These are phyloP conservation scores for Lasioglossum marginatum DNA, from an alignment of 2,888 invertebrate genomes.

Conservation along the genomic window DNA sequence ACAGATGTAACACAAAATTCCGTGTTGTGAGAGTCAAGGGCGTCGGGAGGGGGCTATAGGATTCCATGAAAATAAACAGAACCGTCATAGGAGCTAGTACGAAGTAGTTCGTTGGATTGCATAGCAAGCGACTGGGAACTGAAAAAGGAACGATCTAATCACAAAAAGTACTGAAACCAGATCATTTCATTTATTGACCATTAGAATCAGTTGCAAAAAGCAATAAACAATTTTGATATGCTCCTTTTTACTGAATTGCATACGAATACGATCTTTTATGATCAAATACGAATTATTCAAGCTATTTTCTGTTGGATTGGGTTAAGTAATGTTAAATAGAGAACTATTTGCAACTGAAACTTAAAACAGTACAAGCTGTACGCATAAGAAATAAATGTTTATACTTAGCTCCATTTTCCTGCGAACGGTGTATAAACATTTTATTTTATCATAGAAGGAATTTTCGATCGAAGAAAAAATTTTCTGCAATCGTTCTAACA, in stretches of 20 bases:
- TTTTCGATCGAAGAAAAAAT: background rate
- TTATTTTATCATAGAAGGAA: background rate
- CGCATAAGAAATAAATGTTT: too few species aligned
- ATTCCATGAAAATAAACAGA: conserved; percentile 33
- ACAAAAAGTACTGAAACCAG: background rate
- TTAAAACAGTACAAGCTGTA: too few species aligned
- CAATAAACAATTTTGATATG: background rate
- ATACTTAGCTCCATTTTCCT: too few species aligned
- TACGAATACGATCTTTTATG: background rate
- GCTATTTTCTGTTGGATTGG: background rate
- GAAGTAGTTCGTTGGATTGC: background rate
- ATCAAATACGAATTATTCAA: background rate
- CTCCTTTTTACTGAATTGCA: too few species aligned
- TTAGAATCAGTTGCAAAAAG: background rate
- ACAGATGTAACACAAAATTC: background rate
- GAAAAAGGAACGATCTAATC: background rate
- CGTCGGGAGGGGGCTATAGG: background rate
- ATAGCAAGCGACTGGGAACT: background rate
- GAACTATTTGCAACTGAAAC: too few species aligned
- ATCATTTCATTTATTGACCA: background rate
- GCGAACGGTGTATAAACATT: too few species aligned
- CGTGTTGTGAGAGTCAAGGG: background rate
- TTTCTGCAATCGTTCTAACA: background rate
- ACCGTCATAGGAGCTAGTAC: background rate
- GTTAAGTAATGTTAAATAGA: too few species aligned